Evolutionary conservation across 2,888 invertebrate species (phyloP), one percentile per base, ranked within the genome.

Genomic region (Mesorhabditis belari): DNA sequence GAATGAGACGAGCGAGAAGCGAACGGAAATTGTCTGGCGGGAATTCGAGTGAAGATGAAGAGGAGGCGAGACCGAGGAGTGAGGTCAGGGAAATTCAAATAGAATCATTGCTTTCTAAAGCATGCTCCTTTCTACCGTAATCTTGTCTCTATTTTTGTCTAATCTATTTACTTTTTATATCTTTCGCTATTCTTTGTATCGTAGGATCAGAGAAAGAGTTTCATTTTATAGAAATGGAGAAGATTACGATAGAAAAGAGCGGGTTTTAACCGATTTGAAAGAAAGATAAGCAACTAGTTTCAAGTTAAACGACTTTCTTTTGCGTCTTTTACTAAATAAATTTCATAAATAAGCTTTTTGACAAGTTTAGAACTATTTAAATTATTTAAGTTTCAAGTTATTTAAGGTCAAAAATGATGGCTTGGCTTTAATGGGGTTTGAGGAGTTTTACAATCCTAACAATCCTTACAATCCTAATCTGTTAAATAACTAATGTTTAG

Each of bases 21-120:
- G 55, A 69, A 67, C 44, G 66, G 67, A 24, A 65, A 54, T 55
- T 63, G 64, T 52, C 57, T 69, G 52, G 66, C 56, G 49, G 24
- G 58, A 53, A 49, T 4, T 60, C 55, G 50, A 64, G 67, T 24
- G 60, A 68, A 50, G 71, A 73, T 35, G 65, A 66, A 26, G 66
- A 67, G 52, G 66, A 70, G 25, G 69, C 64, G 51, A 64, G 69
- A 50, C 44, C 2, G 12, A 35, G n/a, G 44, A 9, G 12, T 35
- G n/a, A 35, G 35, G 12, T n/a, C n/a, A 5, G 27, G 53, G 21
- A 29, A 3, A 4, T 1, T 54, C 17, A n/a, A 6, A 6, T 6
- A 17, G 35, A 21, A n/a, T 21, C 51, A 51, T 6, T 51, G 9
- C 51, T 12, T 6, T n/a, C n/a, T 9, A 17, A 21, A 1, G 44